These are phyloP conservation scores for Cervus canadensis DNA, from an alignment of 2,113 vertebrate genomes.

Conservation along the genomic window DNA sequence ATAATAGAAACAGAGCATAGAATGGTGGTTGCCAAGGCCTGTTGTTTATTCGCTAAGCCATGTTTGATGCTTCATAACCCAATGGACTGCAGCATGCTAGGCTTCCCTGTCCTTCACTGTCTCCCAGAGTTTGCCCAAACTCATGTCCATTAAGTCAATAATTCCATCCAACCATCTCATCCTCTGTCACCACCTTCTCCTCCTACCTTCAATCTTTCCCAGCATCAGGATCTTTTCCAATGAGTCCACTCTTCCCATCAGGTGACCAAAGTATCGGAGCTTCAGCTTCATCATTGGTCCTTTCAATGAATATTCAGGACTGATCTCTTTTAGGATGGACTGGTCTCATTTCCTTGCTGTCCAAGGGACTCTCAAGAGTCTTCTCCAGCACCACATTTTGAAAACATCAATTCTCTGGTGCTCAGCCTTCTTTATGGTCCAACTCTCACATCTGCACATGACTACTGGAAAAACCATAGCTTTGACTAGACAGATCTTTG, in stretches of 20 bases:
- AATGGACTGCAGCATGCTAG: background rate
- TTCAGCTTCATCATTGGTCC: background rate
- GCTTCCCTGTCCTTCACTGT: background rate
- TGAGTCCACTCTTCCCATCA: background rate
- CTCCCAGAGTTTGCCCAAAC: background rate
- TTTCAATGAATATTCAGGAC: background rate
- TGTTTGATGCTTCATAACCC: background rate
- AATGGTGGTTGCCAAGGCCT: background rate
- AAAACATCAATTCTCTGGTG: background rate
- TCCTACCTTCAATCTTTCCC: background rate
- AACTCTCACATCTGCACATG: background rate
- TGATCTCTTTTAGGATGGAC: background rate
- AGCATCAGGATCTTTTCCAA: background rate
- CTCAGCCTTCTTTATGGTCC: background rate
- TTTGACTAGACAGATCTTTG: background rate
- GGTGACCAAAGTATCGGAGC: background rate
- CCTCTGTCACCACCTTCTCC: background rate
- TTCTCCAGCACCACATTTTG: background rate
- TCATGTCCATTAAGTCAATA: background rate
- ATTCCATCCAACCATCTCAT: background rate
- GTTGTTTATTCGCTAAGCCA: background rate
- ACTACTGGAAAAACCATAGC: background rate
- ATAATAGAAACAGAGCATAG: background rate
- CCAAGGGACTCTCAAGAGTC: background rate
- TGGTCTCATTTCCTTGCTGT: background rate